Conservation (phyloP, 1,140 invertebrate genomes). For the Ostrea denselamellosa region DNA sequence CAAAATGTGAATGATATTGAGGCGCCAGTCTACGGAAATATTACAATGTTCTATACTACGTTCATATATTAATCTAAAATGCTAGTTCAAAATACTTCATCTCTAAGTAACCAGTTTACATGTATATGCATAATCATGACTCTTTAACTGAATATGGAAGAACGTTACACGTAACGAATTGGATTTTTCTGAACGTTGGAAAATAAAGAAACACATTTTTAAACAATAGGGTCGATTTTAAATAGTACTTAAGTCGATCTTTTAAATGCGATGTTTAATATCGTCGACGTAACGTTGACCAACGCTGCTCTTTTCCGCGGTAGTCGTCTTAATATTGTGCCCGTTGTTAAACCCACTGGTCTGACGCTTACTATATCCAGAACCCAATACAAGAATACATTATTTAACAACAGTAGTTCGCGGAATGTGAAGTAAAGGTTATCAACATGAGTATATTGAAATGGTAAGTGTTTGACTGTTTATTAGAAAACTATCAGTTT, state of each 20-base stretch:
- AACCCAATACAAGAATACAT: not conserved
- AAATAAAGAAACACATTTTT: not conserved
- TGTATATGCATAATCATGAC: no score
- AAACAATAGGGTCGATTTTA: not conserved
- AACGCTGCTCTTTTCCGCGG: not conserved
- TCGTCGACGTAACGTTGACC: not conserved
- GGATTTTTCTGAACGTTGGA: not conserved
- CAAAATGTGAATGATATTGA: no score
- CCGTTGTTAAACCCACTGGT: not conserved
- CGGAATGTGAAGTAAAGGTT: not conserved
- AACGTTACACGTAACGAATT: not conserved
- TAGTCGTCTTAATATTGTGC: not conserved
- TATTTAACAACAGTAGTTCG: not conserved
- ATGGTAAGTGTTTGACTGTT: not conserved
- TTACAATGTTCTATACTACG: no score
- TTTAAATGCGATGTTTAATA: not conserved
- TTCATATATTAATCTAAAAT: no score
- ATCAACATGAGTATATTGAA: not conserved
- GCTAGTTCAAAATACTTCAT: no score
- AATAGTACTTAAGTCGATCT: not conserved
- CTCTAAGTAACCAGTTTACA: no score
- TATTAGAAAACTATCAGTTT: not conserved
- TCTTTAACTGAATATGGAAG: no score
- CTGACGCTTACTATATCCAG: no score
- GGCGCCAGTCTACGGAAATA: no score